Conservation (phyloP, 2,888 invertebrate species). For the Taphrorychus bicolor region DNA sequence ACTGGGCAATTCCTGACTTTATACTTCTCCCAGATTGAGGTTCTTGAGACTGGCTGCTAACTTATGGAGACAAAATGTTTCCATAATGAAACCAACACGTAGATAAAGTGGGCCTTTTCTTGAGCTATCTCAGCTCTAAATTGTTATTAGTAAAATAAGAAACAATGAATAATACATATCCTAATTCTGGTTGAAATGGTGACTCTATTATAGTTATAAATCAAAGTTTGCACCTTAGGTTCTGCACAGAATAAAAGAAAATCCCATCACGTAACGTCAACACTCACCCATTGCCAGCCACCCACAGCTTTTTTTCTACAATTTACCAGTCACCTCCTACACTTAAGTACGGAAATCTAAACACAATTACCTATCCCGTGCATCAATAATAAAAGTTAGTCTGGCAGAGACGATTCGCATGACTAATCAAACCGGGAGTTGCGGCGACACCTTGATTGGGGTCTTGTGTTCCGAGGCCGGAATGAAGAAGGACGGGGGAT, state of each 20-base stretch:
- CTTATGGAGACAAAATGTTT: no score
- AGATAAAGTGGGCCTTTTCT: no score
- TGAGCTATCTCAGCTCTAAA: no score
- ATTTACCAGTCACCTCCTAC: neutral
- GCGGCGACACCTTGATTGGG: neutral
- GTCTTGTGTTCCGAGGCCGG: neutral
- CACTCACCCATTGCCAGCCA: neutral
- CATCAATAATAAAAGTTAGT: neutral
- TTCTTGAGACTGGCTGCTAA: no score
- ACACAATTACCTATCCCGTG: neutral
- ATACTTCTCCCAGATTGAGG: no score
- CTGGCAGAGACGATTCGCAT: neutral
- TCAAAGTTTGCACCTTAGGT: no score
- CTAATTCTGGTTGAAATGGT: no score
- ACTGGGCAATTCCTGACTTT: conserved; percentile 17
- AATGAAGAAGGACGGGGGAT: conserved; percentile 1
- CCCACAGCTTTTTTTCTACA: neutral
- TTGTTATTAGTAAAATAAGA: no score
- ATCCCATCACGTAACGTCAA: neutral
- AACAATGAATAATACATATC: no score
- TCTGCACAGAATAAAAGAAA: no score
- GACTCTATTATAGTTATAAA: no score
- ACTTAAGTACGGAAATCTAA: neutral
- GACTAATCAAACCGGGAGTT: neutral
- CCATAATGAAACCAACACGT: no score